Evolutionary conservation across 2,888 invertebrate genomes (phyloP).

Genomic region (Phragmatobia fuliginosa): DNA sequence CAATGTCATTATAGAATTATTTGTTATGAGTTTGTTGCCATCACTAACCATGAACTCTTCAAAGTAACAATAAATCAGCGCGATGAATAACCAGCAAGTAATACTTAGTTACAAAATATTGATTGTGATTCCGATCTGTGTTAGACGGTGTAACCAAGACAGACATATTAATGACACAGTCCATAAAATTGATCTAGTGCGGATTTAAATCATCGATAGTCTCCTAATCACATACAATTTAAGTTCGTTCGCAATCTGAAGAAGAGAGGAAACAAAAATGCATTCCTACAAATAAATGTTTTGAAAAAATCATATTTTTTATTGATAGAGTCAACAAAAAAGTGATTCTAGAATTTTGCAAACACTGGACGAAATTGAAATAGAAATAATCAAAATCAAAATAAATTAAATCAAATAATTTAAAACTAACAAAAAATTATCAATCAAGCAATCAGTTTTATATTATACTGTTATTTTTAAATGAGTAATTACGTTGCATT

Average conservation of each 20-base stretch:
- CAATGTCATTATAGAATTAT: constrained; percentile 8
- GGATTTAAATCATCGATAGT: background rate
- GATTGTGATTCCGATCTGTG: background rate
- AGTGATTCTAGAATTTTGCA: background rate
- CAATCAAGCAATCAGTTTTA: background rate
- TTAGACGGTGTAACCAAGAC: background rate
- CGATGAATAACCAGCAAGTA: background rate
- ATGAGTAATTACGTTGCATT: background rate
- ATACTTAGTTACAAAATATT: background rate
- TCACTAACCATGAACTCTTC: constrained; percentile 9
- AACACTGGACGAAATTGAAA: background rate
- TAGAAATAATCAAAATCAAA: background rate
- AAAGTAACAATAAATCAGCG: constrained; percentile 1
- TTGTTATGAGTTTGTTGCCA: constrained; percentile 3
- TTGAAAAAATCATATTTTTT: background rate
- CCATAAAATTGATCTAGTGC: too few relatives aligned
- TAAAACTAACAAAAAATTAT: background rate
- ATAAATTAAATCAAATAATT: background rate
- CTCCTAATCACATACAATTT: background rate
- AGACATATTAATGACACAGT: background rate
- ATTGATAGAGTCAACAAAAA: background rate
- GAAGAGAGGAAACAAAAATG: background rate
- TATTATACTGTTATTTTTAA: background rate
- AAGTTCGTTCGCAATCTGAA: background rate
- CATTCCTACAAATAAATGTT: background rate